A percentile compares a stretch with the other conserved stretches of the same genome.
phyloP scores from a whole-genome alignment of 2,888 invertebrate genomes.

The Ecliptopera silaceata region DNA sequence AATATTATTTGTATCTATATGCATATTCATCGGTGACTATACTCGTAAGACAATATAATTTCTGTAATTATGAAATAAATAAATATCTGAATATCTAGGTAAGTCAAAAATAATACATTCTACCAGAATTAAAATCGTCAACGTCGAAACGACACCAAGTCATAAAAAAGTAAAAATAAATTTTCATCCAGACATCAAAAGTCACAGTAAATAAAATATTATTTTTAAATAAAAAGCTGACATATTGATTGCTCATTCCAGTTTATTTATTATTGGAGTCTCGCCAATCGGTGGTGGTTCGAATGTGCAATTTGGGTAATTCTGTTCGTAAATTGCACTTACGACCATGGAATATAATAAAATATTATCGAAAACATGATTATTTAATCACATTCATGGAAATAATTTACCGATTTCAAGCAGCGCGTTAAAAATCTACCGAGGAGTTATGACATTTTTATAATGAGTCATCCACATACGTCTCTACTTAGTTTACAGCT shows the following conservation, averaged over 20 bases:
- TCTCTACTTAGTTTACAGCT: background rate
- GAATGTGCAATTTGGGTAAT: background rate
- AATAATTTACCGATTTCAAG: background rate
- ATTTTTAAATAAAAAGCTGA: conserved; percentile 33
- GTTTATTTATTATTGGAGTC: conserved; percentile 42
- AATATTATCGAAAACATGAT: background rate
- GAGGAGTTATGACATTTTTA: background rate
- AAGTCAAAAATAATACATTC: no score
- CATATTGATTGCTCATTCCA: conserved; percentile 42
- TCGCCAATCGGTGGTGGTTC: background rate
- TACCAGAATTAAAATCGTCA: no score
- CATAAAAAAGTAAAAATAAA: no score
- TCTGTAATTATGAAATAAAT: no score
- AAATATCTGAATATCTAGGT: no score
- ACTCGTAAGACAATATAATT: no score
- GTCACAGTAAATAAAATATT: no score
- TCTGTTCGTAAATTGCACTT: background rate
- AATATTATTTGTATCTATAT: no score
- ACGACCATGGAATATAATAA: background rate
- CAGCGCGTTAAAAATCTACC: background rate
- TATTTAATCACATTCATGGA: background rate
- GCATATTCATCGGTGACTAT: no score
- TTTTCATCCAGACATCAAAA: no score
- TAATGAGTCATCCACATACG: background rate
- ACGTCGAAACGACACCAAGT: no score